These are phyloP conservation scores for Pocillopora damicornis DNA, from an alignment of 64 coral and sea anemone genomes.

Conservation along the genomic window DNA sequence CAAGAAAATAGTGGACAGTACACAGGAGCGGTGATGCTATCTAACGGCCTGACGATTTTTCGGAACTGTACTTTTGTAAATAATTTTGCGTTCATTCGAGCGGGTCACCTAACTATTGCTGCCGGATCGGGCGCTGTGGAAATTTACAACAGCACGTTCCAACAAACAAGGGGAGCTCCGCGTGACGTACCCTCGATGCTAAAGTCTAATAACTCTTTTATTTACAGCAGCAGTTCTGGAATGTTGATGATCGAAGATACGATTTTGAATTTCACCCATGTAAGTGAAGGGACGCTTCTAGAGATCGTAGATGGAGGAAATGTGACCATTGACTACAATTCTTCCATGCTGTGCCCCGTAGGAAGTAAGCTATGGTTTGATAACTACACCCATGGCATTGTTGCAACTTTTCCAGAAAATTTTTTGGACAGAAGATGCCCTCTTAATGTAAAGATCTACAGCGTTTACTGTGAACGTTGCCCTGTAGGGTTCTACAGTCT, in stretches of 20 bases:
- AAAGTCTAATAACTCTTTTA: background rate
- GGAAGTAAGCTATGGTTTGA: constrained; percentile 11
- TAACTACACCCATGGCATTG: constrained; percentile 8
- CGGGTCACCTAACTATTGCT: constrained; percentile 7
- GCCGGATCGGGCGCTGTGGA: constrained; percentile 42
- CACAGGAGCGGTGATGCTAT: constrained; percentile 1
- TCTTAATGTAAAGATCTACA: background rate
- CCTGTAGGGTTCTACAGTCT: constrained; percentile 37
- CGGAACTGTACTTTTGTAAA: constrained; percentile 42
- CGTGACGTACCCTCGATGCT: too few species aligned
- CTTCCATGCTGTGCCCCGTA: constrained; percentile 30
- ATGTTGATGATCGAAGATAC: constrained; percentile 38
- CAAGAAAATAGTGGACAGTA: background rate
- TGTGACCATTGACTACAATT: constrained; percentile 27
- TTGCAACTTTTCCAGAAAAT: background rate
- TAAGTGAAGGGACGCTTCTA: constrained; percentile 3
- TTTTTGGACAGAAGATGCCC: background rate
- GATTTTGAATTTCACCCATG: background rate
- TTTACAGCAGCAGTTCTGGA: constrained; percentile 47
- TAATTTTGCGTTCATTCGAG: constrained; percentile 72
- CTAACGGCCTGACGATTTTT: background rate
- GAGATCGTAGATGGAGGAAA: constrained; percentile 44
- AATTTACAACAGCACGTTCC: constrained; percentile 41
- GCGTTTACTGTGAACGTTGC: constrained; percentile 51
- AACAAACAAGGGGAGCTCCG: background rate